Percentiles rank a stretch among this genome's conserved stretches.
phyloP scores from a whole-genome alignment of 1,140 invertebrate genomes.

The Atta cephalotes region DNA sequence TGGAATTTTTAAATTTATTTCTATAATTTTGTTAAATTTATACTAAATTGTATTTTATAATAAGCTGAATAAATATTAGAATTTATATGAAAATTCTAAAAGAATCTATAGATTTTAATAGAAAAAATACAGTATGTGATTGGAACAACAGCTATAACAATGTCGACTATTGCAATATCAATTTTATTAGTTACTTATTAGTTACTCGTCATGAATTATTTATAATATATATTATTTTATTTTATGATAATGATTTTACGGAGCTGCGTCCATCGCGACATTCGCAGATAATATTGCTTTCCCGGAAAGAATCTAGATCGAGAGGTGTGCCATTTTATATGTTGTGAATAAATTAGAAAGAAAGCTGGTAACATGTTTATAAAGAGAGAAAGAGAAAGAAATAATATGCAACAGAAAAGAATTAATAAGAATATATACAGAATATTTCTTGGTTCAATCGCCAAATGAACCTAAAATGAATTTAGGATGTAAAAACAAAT shows the following conservation, averaged over 20 bases:
- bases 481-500: no score
- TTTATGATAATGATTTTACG: slow-evolving; percentile 40
- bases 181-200: not conserved
- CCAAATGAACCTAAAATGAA: no score
- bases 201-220: slow-evolving; percentile 6
- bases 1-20: no score
- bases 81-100: not conserved
- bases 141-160: not conserved
- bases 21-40: not conserved
- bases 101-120: not conserved
- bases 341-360: slow-evolving; percentile 1
- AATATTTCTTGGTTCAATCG: no score
- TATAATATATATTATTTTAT: not conserved
- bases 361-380: not conserved
- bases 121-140: not conserved
- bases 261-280: slow-evolving; percentile 4
- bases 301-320: slow-evolving; percentile 50
- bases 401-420: not conserved
- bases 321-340: slow-evolving; percentile 9
- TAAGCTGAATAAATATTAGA: not conserved
- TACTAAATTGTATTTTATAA: not conserved
- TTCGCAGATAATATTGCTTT: slow-evolving; percentile 28
- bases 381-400: not conserved
- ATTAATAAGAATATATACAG: not conserved
- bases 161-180: not conserved